Evolutionary conservation across 1,140 invertebrate species (phyloP), one percentile per base, ranked within the genome.

Genomic region (Colletes latitarsis): DNA sequence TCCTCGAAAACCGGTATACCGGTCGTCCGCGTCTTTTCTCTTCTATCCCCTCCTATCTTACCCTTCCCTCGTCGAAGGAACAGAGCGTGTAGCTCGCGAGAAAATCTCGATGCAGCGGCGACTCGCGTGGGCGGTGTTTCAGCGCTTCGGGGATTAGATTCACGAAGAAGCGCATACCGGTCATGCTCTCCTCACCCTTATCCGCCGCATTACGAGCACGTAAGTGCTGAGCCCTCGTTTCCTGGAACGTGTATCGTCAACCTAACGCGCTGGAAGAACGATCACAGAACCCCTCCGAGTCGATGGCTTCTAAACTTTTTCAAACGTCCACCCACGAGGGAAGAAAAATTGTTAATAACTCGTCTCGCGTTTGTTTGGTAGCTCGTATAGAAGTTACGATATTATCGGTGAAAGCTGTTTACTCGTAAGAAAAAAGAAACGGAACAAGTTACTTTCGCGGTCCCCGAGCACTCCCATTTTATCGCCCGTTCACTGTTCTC

Each of bases 81-180:
- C 46, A 53, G 14, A 21, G 14, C 49, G 3, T 4, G 55, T 39
- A 0, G 60, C 49, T 43, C 79, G 73, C 73, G 73, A 76, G 79
- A 58, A 69, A 77, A 81, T 81, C 73, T 77, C 79, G 76, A 55
- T 85, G 81, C 76, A 74, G 53, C 60, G 41, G 19, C 12, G 41
- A 43, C 53, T 82, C 63, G 80, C 83, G 86, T 88, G 83, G 88
- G 85, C 85, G 82, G 78, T 60, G 78, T 81, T 81, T 83, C 79
- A 75, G 52, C 70, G 76, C 77, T 83, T 71, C 63, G 69, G 78
- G 75, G 64, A 80, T 82, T 73, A 78, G 78, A 76, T 81, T 85
- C 83, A 75, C 80, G 75, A 88, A 88, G 87, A 83, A 82, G 85
- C 77, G 43, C 79, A 71, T 77, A 62, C 74, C 57, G 64, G 69